Base-by-base conservation (phyloP, 2,113 vertebrate species). In the Siniperca knerii region DNA sequence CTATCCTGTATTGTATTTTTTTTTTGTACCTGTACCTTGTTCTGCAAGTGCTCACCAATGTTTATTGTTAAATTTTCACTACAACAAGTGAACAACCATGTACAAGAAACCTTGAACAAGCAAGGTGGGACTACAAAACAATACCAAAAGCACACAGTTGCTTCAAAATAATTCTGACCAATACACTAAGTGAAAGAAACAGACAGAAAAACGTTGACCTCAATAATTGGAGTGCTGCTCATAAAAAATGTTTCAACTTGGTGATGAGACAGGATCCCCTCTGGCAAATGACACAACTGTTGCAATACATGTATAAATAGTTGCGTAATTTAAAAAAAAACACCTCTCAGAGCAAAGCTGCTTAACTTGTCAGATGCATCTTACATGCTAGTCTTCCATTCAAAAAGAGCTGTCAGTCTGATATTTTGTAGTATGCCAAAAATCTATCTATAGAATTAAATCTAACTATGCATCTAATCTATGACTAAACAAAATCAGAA, bases 361-460 rank as follows among this genome's bases (percentile, higher is more conserved):
- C 88, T 95, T 92, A 93, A 89, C 87, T 84, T 88, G 74, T 93
- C 91, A 92, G 77, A 91, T 66, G 78, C 87, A 88, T 91, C 83
- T 84, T 88, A 86, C 81, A 90, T 82, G 64, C 87, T 72, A 50
- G 67, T 79, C 81, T 46, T 79, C 40, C 71, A 83, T 83, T 89
- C 46, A 90, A 91, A 86, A 87, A 77, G 21, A 66, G 4, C 77
- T 84, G 71, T 78, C 84, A 68, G 61, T 44, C 37, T n/a, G 37
- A 77, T 68, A 70, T 77, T 60, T 77, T 77, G 61, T 40, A 21
- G 20, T 15, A 48, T 69, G n/a, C 52, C 86, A 79, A 86, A 90
- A 71, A 79, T 62, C 23, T 58, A 68, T 64, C 20, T 76, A 65
- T 74, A 55, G 20, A 82, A 70, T 64, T 67, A 75, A 81, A 87